Base-by-base conservation (phyloP, 1,140 invertebrate genomes). In the Anastrepha ludens region DNA sequence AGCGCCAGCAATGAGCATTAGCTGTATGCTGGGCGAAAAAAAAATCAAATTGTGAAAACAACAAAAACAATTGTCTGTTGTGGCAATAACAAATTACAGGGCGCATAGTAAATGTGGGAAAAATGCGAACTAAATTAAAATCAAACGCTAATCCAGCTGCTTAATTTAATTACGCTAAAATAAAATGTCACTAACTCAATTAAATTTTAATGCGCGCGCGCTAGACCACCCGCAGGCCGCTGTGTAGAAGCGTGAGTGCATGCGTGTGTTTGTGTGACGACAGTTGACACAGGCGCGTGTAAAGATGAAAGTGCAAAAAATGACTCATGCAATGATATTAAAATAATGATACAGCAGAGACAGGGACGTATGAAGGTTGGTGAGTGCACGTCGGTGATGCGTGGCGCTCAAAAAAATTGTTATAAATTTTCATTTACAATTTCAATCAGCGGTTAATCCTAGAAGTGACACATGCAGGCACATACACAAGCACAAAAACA, bases 351-450 rank as follows among this genome's bases (percentile, higher is more conserved):
- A 67, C 20, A 67, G 5, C 7, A 39, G 29, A 70, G 2, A 70
- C 1, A 41, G 6, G 29, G 1, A 29, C 29, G 29, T 0, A 29
- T 29, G 29, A 29, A 29, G 29, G 29, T 29, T 29, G 65, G 55
- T 41, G 67, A 13, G 2, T 13, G 41, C 50, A 2, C 50, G 50
- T 0, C 41, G 39, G 29, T 13, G 65, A 41, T 13, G 8, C 41
- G 65, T 44, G 8, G 17, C 9, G 11, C 11, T 29, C 7, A 62
- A 86, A 86, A 47, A 86, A 86, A 92, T 55, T 55, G 74, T 81
- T 50, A 92, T 92, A 92, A 92, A 92, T 92, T 92, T 92, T 92
- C 91, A 92, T 92, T 92, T 92, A 91, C 91, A 92, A 92, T 92
- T 92, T 92, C 91, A 92, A 92, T 92, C 91, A 92, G 90, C 90